phyloP scores from a whole-genome alignment of 2,888 invertebrate species.

The Nephrotoma flavescens region DNA sequence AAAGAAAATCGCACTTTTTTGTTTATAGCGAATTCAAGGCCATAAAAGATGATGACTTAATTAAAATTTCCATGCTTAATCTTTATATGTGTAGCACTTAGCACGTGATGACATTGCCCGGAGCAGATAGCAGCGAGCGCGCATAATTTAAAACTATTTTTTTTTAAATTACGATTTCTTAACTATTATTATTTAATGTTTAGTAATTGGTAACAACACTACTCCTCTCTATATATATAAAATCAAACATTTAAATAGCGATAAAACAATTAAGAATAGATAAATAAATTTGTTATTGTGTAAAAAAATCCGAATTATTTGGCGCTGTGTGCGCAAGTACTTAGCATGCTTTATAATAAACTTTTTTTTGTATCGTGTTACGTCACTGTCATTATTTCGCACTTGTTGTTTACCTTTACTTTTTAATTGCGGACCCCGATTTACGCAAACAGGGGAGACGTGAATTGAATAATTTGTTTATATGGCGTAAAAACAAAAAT shows the following conservation, averaged over 20 bases:
- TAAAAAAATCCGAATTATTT: not conserved
- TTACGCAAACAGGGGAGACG: not conserved
- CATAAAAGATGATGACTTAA: not conserved
- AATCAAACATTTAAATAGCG: not conserved
- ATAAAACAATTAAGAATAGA: not conserved
- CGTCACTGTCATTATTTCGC: not conserved
- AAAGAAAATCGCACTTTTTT: not conserved
- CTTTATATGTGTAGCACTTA: not conserved
- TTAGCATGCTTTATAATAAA: not conserved
- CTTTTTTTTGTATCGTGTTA: not conserved
- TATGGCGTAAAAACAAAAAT: not conserved
- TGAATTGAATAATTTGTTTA: not conserved
- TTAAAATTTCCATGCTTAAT: not conserved
- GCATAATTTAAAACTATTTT: not conserved
- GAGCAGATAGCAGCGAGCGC: not conserved
- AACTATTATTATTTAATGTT: not conserved
- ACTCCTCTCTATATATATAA: not conserved
- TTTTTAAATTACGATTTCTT: not conserved
- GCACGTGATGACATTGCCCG: not conserved
- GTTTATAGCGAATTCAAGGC: not conserved
- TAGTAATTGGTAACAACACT: not conserved
- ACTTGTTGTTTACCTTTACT: not conserved
- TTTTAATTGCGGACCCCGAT: not conserved
- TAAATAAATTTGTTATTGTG: not conserved
- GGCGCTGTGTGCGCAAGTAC: not conserved